Base-by-base conservation (phyloP, 2,888 invertebrate genomes). In the Drosophila demipolita region DNA sequence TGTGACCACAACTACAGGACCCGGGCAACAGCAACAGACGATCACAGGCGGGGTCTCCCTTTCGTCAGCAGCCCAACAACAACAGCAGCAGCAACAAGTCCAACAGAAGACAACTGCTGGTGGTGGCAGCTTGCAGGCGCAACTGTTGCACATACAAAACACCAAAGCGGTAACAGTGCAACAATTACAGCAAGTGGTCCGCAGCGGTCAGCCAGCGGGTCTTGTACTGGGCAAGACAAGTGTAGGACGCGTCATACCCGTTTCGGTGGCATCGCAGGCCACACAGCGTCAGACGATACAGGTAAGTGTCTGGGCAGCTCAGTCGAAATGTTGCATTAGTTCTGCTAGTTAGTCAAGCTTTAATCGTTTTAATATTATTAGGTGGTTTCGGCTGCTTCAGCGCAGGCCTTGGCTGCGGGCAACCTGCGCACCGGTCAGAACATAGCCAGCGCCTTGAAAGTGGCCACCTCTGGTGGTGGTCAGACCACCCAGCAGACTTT, bases 121-220 rank as follows among this genome's bases (percentile, higher is more conserved):
- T 3, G 95, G 94, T 6, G 95, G 89, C 26, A 95, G 95, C 7
- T 95, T 95, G 32, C 94, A 96, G 15, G 94, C 96, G 0, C 96
- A 96, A 82, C 93, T 97, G 69, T 95, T 97, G 59, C 92, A 92
- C 50, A 96, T 97, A 5, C 96, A 96, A 83, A 95, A 95, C 57
- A 95, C 95, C 3, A 94, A 93, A 72, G 85, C 92, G 0, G 95
- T 96, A 91, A 96, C 96, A 0, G 95, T 96, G 68, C 96, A 96
- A 81, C 96, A 96, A 89, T 94, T 96, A 50, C 96, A 96, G 74
- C 96, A 96, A 90, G 95, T 96, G 15, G 95, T 96, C 92, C 95
- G 96, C 73, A 95, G 95, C 65, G 94, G 94, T 0, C 93, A 93
- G 59, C 94, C 94, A 60, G 94, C 93, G 66, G 94, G 95, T 11